These are phyloP conservation scores for Tricholaema leucomelas DNA, from an alignment of 2,113 vertebrate species.

Conservation along the genomic window DNA sequence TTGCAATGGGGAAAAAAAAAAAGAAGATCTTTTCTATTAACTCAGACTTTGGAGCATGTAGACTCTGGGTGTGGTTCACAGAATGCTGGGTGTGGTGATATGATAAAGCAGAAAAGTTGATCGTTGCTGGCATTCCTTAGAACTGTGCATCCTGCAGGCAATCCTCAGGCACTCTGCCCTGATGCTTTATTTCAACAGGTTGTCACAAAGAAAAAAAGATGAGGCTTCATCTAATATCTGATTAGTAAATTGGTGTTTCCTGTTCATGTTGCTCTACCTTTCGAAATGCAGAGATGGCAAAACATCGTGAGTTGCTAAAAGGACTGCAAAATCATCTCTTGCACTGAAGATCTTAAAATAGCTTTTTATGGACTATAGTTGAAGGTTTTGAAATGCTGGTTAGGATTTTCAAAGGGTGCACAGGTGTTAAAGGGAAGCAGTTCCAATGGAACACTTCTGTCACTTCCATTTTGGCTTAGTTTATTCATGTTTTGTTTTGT, in stretches of 20 bases:
- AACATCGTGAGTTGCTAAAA: not conserved
- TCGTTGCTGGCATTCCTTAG: not conserved
- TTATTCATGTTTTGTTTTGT: not conserved
- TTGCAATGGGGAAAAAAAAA: not conserved
- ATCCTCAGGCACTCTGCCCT: not conserved
- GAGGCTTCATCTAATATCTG: not conserved
- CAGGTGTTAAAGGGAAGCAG: not conserved
- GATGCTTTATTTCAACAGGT: not conserved
- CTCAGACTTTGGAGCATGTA: not conserved
- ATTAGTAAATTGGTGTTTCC: not conserved
- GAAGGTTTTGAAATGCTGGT: not conserved
- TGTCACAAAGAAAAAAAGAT: not conserved
- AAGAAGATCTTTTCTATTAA: accelerated
- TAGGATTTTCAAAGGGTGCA: not conserved
- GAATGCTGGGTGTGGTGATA: not conserved
- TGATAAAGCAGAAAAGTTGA: not conserved
- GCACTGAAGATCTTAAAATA: not conserved
- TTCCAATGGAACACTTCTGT: not conserved
- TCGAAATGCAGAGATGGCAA: not conserved
- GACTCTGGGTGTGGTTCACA: not conserved
- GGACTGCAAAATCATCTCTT: not conserved
- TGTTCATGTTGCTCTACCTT: not conserved
- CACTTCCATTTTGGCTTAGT: not conserved
- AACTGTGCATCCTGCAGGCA: not conserved
- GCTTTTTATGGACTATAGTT: not conserved